Evolutionary conservation across 2,888 invertebrate species (phyloP).

Genomic region (Rosalia funebris): DNA sequence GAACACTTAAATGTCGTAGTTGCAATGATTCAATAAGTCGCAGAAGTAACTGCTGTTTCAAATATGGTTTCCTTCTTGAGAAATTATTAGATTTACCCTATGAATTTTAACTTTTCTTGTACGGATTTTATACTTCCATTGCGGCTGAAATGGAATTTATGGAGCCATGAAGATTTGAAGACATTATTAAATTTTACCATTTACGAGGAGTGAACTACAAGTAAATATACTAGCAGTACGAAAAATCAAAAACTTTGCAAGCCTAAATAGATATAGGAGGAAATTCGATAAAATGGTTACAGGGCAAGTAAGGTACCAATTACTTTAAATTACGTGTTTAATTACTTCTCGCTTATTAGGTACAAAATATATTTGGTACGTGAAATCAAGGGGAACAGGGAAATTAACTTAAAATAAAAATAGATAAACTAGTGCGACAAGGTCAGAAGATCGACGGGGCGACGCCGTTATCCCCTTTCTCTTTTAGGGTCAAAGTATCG

Average conservation of each 20-base stretch:
- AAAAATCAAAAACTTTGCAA: background rate
- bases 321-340: too few relatives aligned
- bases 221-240: background rate
- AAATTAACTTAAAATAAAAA: too few relatives aligned
- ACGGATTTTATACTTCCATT: background rate
- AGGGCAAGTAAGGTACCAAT: background rate
- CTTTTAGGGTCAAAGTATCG: too few relatives aligned
- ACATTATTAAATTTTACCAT: background rate
- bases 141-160: background rate
- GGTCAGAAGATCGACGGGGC: too few relatives aligned
- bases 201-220: background rate
- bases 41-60: conserved; percentile 6
- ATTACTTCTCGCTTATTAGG: too few relatives aligned
- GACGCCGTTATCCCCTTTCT: too few relatives aligned
- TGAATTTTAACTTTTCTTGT: conserved; percentile 4
- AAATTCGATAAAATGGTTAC: background rate
- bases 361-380: background rate
- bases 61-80: conserved; percentile 4
- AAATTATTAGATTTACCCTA: conserved; percentile 4
- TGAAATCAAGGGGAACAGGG: background rate
- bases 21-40: conserved; percentile 16
- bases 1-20: conserved; percentile 14
- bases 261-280: background rate
- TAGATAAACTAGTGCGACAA: too few relatives aligned
- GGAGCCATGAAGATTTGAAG: background rate